phyloP scores from a whole-genome alignment of 1,140 invertebrate genomes.

The Aradophagus sp. region DNA sequence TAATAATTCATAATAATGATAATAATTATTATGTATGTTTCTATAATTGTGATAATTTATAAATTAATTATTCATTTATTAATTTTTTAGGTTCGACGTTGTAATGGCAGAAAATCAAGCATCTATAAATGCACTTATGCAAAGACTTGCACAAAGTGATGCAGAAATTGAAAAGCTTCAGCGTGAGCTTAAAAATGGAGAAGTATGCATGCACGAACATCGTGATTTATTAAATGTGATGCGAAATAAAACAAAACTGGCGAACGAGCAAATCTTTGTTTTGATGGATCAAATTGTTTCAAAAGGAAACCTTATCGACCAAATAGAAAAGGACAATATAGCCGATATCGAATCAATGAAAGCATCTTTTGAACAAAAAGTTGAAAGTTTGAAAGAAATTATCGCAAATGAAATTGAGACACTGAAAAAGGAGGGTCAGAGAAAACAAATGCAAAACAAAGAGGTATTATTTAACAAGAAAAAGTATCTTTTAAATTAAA shows the following conservation, averaged over 20 bases:
- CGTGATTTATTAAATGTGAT: conserved; percentile 62
- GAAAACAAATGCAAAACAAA: conserved; percentile 53
- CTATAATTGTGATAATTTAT: too few relatives aligned
- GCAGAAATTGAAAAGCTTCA: conserved; percentile 68
- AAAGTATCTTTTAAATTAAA: too few relatives aligned
- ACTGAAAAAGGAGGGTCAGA: conserved; percentile 56
- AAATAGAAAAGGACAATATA: conserved; percentile 61
- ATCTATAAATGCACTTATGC: conserved; percentile 64
- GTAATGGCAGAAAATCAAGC: conserved; percentile 71
- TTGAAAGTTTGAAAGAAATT: conserved; percentile 60
- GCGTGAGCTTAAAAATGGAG: conserved; percentile 59
- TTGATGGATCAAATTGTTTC: conserved; percentile 61
- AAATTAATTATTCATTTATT: conserved; percentile 7
- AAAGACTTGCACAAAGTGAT: conserved; percentile 65
- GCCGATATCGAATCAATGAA: conserved; percentile 64
- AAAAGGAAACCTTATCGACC: conserved; percentile 61
- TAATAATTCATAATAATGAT: too few relatives aligned
- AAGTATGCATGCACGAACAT: conserved; percentile 61
- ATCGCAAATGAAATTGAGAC: conserved; percentile 59
- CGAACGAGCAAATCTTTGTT: conserved; percentile 62
- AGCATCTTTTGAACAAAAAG: conserved; percentile 59
- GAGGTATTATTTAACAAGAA: conserved; percentile 64
- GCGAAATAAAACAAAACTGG: conserved; percentile 63
- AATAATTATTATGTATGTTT: too few relatives aligned
- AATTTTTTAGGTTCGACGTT: conserved; percentile 66